Evolutionary conservation across 2,888 invertebrate genomes (phyloP).

Genomic region (Operophtera brumata): DNA sequence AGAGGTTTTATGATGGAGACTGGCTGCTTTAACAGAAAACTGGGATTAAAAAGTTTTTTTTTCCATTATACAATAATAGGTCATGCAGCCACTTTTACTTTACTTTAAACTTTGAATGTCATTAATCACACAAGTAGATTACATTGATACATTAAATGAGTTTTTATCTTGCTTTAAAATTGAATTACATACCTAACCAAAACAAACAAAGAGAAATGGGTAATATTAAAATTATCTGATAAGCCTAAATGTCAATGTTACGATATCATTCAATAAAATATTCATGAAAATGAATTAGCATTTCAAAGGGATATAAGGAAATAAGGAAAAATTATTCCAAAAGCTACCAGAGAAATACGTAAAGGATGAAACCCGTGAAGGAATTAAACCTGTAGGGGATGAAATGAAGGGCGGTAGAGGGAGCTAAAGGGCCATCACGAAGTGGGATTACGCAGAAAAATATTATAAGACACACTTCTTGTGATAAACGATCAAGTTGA

Average conservation of each 20-base stretch:
- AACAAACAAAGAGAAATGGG: background rate
- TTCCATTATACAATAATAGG: background rate
- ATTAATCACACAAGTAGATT: background rate
- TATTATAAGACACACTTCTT: constrained; percentile 29
- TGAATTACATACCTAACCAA: background rate
- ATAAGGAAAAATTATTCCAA: background rate
- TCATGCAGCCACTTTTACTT: background rate
- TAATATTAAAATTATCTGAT: background rate
- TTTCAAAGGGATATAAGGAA: background rate
- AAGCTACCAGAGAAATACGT: background rate
- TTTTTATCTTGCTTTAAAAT: background rate
- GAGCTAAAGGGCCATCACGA: background rate
- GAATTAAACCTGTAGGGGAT: background rate
- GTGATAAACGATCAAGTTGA: constrained; percentile 28
- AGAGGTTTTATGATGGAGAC: too few species aligned
- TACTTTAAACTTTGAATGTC: background rate
- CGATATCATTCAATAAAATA: background rate
- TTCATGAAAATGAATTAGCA: background rate
- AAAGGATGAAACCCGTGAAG: background rate
- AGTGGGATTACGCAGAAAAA: background rate
- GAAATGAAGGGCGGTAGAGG: background rate
- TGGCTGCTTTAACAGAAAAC: too few species aligned
- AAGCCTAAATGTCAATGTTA: too few species aligned
- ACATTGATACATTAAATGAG: background rate
- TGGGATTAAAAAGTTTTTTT: background rate